Percentiles rank a stretch among this genome's conserved stretches.
phyloP scores from a whole-genome alignment of 2,113 vertebrate genomes.

The Chascanopsetta lugubris region DNA sequence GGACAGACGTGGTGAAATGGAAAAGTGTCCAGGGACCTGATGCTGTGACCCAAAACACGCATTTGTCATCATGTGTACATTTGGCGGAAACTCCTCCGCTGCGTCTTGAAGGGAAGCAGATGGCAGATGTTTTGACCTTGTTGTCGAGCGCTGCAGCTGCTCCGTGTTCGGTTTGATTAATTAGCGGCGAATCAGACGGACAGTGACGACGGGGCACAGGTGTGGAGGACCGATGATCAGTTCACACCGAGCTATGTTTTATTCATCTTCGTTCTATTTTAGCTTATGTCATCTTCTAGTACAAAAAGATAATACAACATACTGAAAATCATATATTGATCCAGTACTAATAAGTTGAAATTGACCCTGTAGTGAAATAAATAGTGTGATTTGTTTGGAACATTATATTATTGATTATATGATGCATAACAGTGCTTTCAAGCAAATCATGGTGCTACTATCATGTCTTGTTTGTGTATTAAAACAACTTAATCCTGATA shows the following conservation, averaged over 20 bases:
- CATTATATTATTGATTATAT: background rate
- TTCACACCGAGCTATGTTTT: background rate
- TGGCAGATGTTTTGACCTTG: conserved; percentile 47
- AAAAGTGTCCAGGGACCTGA: conserved; percentile 19
- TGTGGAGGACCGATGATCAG: conserved; percentile 25
- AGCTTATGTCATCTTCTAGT: background rate
- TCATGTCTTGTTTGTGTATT: too few species aligned
- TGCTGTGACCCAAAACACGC: conserved; percentile 19
- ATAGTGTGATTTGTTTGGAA: too few species aligned
- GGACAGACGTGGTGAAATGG: conserved; percentile 22
- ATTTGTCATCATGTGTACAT: conserved; percentile 44
- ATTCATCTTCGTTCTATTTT: background rate
- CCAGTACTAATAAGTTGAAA: too few species aligned
- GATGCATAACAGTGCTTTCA: background rate
- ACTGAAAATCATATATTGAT: too few species aligned
- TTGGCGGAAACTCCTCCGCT: conserved; percentile 6
- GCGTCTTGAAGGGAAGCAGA: conserved; percentile 55
- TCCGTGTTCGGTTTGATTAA: conserved; percentile 46
- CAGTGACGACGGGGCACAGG: conserved; percentile 33
- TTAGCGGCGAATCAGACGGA: conserved; percentile 48
- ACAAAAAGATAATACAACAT: too few species aligned
- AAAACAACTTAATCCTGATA: too few species aligned
- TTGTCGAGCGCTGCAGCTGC: conserved; percentile 39
- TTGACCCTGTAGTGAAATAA: too few species aligned
- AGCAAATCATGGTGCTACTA: too few species aligned